These are phyloP conservation scores for Drosophila paulistorum DNA, from an alignment of 1,140 invertebrate genomes.

Conservation along the genomic window DNA sequence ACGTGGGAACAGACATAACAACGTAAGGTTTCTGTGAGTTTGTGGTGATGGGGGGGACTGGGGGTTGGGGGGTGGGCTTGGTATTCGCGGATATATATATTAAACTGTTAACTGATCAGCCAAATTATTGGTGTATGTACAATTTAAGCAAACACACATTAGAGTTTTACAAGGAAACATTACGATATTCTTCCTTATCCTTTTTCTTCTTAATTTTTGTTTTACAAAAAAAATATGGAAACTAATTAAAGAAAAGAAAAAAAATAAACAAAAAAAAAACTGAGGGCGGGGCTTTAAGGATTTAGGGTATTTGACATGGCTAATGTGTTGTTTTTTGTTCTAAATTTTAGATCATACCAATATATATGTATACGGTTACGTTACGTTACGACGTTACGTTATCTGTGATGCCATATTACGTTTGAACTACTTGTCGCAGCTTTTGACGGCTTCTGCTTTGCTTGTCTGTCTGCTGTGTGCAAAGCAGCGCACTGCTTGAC, in stretches of 20 bases:
- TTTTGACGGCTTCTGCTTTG: not conserved
- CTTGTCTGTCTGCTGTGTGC: not conserved
- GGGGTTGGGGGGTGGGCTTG: not conserved
- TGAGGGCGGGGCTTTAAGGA: not conserved
- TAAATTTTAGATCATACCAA: not conserved
- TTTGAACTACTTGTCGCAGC: slow-evolving; percentile 1
- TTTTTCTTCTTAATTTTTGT: not conserved
- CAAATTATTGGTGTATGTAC: slow-evolving; percentile 12
- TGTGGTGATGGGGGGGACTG: not conserved
- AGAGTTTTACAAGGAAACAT: slow-evolving; percentile 1
- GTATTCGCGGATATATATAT: slow-evolving; percentile 10
- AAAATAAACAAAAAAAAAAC: not conserved
- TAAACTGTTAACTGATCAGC: slow-evolving; percentile 11
- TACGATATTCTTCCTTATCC: not conserved
- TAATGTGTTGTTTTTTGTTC: not conserved
- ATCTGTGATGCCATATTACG: slow-evolving; percentile 8
- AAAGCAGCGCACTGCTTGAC: not conserved
- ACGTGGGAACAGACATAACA: not conserved
- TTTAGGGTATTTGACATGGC: too few relatives aligned
- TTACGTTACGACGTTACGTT: slow-evolving; percentile 4
- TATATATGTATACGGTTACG: not conserved
- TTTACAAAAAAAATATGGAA: not conserved
- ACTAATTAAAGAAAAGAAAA: not conserved
- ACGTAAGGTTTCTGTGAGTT: slow-evolving; percentile 8
- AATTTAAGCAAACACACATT: slow-evolving; percentile 9